A percentile compares a stretch with the other conserved stretches of the same genome.
These are phyloP conservation scores for Cossypha niveicapilla DNA, from an alignment of 2,797 vertebrate species.

Conservation along the genomic window DNA sequence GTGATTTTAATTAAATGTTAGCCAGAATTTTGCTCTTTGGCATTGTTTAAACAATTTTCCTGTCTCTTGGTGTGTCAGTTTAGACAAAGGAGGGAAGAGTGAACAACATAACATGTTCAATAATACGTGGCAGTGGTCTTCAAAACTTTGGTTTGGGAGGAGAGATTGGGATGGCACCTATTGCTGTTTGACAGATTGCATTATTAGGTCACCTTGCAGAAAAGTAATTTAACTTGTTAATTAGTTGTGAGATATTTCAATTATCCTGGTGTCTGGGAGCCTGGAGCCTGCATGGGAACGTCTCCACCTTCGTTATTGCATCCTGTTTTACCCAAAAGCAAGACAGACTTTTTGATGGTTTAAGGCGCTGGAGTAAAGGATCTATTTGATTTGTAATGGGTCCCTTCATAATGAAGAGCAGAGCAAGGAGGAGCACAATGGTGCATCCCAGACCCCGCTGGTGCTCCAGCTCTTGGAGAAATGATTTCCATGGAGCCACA, in stretches of 20 bases:
- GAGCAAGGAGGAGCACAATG: not conserved
- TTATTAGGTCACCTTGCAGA: constrained; percentile 33
- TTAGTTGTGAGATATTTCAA: constrained; percentile 19
- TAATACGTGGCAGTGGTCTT: not conserved
- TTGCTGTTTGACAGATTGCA: not conserved
- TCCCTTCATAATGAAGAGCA: not conserved
- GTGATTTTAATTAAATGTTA: not conserved
- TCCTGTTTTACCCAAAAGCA: not conserved
- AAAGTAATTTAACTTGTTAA: constrained; percentile 22
- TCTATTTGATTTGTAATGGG: not conserved
- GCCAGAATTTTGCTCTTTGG: not conserved
- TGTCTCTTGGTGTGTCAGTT: not conserved
- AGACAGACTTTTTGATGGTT: not conserved
- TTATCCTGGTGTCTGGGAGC: not conserved
- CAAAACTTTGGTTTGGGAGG: not conserved
- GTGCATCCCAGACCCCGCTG: not conserved
- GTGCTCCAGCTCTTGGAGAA: not conserved
- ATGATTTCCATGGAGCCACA: not conserved
- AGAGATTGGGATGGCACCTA: not conserved
- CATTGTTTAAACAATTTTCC: not conserved
- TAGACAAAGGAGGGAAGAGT: not conserved
- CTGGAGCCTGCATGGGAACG: not conserved
- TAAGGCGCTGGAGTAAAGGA: not conserved
- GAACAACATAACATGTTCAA: not conserved
- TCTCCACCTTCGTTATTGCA: not conserved